Conservation (phyloP, 2,797 vertebrate genomes). For the Chelidonichthys spinosus region DNA sequence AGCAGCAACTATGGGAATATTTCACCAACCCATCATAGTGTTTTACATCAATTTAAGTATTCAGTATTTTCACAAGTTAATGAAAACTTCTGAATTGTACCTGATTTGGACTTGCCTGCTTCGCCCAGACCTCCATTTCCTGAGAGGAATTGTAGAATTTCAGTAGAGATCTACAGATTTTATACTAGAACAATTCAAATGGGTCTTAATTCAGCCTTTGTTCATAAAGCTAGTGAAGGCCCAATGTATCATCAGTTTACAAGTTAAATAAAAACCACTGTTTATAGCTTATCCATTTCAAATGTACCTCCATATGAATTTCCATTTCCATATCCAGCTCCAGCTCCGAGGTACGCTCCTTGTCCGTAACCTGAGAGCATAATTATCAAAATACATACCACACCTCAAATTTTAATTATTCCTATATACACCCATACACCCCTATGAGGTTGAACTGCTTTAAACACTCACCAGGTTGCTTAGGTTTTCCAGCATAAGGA, state of each 20-base stretch:
- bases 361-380: slow-evolving; percentile 67
- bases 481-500: slow-evolving; percentile 58
- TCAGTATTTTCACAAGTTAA: background rate
- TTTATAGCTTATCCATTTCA: slow-evolving; percentile 15
- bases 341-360: slow-evolving; percentile 64
- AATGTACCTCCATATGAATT: slow-evolving; percentile 56
- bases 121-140: slow-evolving; percentile 33
- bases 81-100: background rate
- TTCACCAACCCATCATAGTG: background rate
- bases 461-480: slow-evolving; percentile 60
- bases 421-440: background rate
- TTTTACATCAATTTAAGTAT: background rate
- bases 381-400: background rate
- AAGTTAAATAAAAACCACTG: background rate
- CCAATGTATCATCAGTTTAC: background rate
- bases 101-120: slow-evolving; percentile 45
- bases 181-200: background rate
- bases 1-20: background rate
- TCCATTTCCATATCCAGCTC: slow-evolving; percentile 66
- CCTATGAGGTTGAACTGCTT: background rate
- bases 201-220: background rate
- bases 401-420: background rate
- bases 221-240: background rate
- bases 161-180: background rate
- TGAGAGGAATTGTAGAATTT: slow-evolving; percentile 2